Percentiles rank a stretch among this genome's conserved stretches.
phyloP scores from a whole-genome alignment of 2,888 invertebrate genomes.

The Volucella inflata region DNA sequence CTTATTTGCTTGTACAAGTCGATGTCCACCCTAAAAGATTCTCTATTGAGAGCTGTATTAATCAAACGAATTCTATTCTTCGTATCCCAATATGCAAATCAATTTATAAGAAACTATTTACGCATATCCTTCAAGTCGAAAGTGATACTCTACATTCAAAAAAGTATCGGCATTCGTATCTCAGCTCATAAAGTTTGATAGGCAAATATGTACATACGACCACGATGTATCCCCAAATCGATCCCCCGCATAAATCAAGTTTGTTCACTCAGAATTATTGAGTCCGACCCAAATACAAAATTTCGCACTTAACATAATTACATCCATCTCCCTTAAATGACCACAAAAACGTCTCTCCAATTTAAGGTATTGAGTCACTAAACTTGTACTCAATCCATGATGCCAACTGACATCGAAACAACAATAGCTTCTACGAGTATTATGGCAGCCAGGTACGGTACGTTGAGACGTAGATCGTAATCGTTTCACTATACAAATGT shows the following conservation, averaged over 20 bases:
- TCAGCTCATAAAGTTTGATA: neutral
- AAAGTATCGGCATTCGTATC: neutral
- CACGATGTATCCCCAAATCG: neutral
- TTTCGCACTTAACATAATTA: conserved; percentile 19
- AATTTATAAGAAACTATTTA: too few relatives aligned
- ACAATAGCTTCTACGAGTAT: too few relatives aligned
- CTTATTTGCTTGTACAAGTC: too few relatives aligned
- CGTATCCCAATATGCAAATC: too few relatives aligned
- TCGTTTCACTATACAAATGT: neutral
- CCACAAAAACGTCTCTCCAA: conserved; percentile 15
- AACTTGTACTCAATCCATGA: neutral
- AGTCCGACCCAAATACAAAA: neutral
- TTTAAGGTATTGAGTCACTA: conserved; percentile 5
- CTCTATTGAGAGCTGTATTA: too few relatives aligned
- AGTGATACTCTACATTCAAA: too few relatives aligned
- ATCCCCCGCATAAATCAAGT: conserved; percentile 10
- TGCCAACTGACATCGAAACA: neutral
- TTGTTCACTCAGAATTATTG: neutral
- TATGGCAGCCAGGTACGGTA: neutral
- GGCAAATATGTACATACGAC: neutral
- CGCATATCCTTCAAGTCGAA: too few relatives aligned
- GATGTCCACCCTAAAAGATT: too few relatives aligned
- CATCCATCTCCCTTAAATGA: conserved; percentile 2
- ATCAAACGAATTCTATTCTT: too few relatives aligned
- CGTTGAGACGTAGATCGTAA: neutral